A percentile compares a stretch with the other conserved stretches of the same genome.
Evolutionary conservation across 2,888 invertebrate species (phyloP).

Genomic region (Tolmerus cingulatus): DNA sequence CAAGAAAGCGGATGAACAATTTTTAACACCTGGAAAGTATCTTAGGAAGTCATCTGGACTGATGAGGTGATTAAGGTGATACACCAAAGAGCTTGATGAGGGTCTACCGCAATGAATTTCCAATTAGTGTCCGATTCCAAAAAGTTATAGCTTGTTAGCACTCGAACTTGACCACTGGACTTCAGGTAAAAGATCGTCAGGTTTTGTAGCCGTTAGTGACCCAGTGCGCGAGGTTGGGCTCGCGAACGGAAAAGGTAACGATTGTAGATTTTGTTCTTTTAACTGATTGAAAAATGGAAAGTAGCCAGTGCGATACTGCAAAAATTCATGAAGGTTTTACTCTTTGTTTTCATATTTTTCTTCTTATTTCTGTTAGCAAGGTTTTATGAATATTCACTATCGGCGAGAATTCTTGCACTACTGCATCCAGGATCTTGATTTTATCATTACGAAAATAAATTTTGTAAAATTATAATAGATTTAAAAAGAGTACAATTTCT

Average conservation of each 20-base stretch:
- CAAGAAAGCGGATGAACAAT: background rate
- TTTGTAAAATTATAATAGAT: too few species aligned
- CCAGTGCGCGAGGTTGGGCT: background rate
- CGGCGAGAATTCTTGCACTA: background rate
- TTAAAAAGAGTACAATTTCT: too few species aligned
- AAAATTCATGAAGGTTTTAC: background rate
- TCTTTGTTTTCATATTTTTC: background rate
- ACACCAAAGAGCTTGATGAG: background rate
- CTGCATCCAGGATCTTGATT: background rate
- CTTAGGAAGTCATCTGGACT: background rate
- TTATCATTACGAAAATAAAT: background rate
- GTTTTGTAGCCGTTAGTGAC: background rate
- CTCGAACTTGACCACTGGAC: background rate
- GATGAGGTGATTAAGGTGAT: background rate
- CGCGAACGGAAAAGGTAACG: background rate
- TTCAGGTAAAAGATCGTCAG: background rate
- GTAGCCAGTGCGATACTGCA: background rate
- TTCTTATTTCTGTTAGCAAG: background rate
- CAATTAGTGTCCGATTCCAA: background rate
- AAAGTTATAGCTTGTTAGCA: background rate
- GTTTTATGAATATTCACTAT: background rate
- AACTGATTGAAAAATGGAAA: background rate
- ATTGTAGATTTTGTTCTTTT: background rate
- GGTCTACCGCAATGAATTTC: background rate
- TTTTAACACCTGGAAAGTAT: background rate